Base-by-base conservation (phyloP, 2,113 vertebrate species). In the Sturnira hondurensis region DNA sequence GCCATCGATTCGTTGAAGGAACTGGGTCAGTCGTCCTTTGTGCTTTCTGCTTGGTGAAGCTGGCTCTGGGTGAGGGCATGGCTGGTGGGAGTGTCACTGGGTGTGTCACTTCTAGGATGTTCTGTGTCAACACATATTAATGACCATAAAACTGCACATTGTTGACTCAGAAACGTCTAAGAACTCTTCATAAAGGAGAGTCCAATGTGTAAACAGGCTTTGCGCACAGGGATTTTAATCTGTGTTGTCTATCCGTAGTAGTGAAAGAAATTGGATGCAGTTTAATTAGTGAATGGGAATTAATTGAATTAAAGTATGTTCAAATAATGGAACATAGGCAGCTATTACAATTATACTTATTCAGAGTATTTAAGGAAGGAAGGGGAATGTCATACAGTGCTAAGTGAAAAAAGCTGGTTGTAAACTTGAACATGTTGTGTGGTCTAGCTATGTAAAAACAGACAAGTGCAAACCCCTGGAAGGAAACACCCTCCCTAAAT, bases 381-480 rank as follows among this genome's bases (percentile, higher is more conserved):
- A 4, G 17, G 58, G 58, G 58, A 92, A 77, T 41, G 20, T 26
- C 43, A 36, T 15, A 19, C 31, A 71, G n/a, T 47, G 36, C 26
- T 89, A 84, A 83, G 38, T 90, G 45, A 84, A 90, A 95, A 91
- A 97, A 89, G 38, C 58, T 82, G 65, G n/a, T 81, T 84, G 20
- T 76, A 80, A 88, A 73, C 36, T 54, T n/a, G 3, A 80, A 36
- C 80, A 33, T 81, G 10, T 33, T 90, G 31, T 90, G 84, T 87
- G 82, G 91, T 56, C 78, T 73, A 33, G 73, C 31, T 67, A 50
- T 85, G 80, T 94, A 94, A 93, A 93, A 94, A 88, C 76, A 91
- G 36, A n/a, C 47, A n/a, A 36, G n/a, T 41, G 41, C 16, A 54
- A 58, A 90, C 87, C 45, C 22, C 24, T 36, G 31, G 38, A 77